phyloP scores from a whole-genome alignment of 2,888 invertebrate species.

The Eupeodes luniger region DNA sequence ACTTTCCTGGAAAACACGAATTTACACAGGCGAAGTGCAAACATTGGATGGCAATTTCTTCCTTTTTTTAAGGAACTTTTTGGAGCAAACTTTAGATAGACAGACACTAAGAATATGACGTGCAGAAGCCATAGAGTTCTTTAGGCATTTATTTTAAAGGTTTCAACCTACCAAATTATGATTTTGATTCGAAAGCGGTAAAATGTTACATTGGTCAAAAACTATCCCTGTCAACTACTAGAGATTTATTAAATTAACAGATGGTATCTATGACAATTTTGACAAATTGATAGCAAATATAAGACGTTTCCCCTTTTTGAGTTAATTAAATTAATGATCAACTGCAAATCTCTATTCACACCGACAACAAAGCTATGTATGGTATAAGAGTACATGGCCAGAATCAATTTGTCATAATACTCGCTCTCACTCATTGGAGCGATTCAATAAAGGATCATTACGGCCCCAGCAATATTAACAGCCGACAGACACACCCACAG shows the following conservation, averaged over 20 bases:
- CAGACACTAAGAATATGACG: constrained; percentile 32
- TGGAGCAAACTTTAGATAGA: constrained; percentile 28
- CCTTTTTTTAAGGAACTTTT: constrained; percentile 18
- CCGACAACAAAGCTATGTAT: background rate
- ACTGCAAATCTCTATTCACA: constrained; percentile 39
- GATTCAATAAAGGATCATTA: constrained; percentile 73
- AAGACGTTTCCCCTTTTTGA: constrained; percentile 33
- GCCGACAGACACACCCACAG: constrained; percentile 74
- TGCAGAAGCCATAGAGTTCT: background rate
- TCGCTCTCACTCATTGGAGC: constrained; percentile 33
- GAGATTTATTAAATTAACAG: constrained; percentile 31
- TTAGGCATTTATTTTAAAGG: too few relatives aligned
- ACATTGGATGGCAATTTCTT: constrained; percentile 42
- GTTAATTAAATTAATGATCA: constrained; percentile 73
- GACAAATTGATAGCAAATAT: constrained; percentile 54
- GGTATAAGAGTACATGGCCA: constrained; percentile 26
- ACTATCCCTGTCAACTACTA: background rate
- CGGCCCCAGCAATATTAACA: constrained; percentile 53
- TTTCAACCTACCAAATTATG: too few relatives aligned
- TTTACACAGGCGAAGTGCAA: constrained; percentile 4
- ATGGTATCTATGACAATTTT: constrained; percentile 45
- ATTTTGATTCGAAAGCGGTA: too few relatives aligned
- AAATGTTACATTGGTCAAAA: background rate
- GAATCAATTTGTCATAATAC: constrained; percentile 73
- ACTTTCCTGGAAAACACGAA: background rate